These are phyloP conservation scores for Hedya salicella DNA, from an alignment of 2,888 invertebrate species.

Conservation along the genomic window DNA sequence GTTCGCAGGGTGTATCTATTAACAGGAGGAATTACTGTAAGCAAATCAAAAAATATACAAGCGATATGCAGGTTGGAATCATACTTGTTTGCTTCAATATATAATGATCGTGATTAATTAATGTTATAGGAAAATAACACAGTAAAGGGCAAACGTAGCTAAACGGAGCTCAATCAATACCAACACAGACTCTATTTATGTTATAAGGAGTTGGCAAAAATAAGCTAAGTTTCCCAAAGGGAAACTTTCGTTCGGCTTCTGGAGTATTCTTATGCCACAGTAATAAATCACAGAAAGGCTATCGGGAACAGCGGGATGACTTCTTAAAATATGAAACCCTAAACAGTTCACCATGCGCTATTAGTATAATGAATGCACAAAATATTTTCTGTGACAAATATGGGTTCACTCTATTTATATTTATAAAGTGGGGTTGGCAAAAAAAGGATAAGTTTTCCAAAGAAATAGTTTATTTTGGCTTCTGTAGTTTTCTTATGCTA, in stretches of 20 bases:
- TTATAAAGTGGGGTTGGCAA: conserved; percentile 3
- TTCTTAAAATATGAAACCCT: neutral
- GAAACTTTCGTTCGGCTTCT: conserved; percentile 22
- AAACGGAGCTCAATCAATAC: conserved; percentile 1
- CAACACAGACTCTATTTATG: conserved; percentile 3
- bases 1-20: too few relatives aligned
- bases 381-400: too few relatives aligned
- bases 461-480: conserved; percentile 25
- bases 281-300: neutral
- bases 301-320: neutral
- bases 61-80: too few relatives aligned
- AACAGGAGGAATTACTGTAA: too few relatives aligned
- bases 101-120: too few relatives aligned
- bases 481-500: neutral
- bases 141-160: too few relatives aligned
- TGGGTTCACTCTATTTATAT: conserved; percentile 9
- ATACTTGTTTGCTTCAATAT: too few relatives aligned
- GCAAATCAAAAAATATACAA: too few relatives aligned
- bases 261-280: conserved; percentile 6
- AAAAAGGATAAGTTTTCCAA: conserved; percentile 9
- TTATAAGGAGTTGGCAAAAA: conserved; percentile 3
- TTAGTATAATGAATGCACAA: too few relatives aligned
- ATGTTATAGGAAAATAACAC: too few relatives aligned
- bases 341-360: too few relatives aligned
- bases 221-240: conserved; percentile 14